Percentiles rank a stretch among this genome's conserved stretches.
Conservation (phyloP, 1,140 invertebrate species). For the Dendrolimus punctatus region DNA sequence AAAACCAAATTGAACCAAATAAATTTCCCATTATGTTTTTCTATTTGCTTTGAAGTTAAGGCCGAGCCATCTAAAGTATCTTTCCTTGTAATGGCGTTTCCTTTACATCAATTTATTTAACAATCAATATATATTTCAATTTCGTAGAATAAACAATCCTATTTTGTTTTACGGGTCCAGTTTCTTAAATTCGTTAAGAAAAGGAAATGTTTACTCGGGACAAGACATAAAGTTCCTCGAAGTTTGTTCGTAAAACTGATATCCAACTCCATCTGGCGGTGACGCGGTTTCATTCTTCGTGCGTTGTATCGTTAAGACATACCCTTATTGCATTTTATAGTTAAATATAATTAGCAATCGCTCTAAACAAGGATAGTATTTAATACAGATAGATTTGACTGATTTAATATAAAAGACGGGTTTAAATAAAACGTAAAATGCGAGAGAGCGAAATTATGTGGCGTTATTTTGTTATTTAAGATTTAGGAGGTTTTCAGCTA, state of each 20-base stretch:
- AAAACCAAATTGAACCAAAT: slow-evolving; percentile 64
- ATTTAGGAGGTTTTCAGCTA: too few relatives aligned
- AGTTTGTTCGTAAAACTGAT: slow-evolving; percentile 14
- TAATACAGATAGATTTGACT: too few relatives aligned
- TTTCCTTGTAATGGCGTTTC: slow-evolving; percentile 18
- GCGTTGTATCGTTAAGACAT: neutral
- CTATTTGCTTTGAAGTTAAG: slow-evolving; percentile 33
- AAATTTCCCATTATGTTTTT: slow-evolving; percentile 57
- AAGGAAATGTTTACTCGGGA: slow-evolving; percentile 9
- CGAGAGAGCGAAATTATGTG: too few relatives aligned
- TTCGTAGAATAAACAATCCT: slow-evolving; percentile 6
- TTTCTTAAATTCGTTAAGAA: slow-evolving; percentile 17
- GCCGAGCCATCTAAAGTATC: slow-evolving; percentile 16
- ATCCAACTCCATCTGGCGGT: slow-evolving; percentile 10
- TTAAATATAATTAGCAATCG: neutral
- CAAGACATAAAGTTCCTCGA: slow-evolving; percentile 9
- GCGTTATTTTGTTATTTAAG: too few relatives aligned
- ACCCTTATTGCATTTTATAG: neutral
- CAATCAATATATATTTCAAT: slow-evolving; percentile 10
- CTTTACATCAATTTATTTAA: slow-evolving; percentile 1
- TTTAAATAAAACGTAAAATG: too few relatives aligned
- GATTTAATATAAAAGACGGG: too few relatives aligned
- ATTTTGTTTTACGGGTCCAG: slow-evolving; percentile 8
- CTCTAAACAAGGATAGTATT: too few relatives aligned
- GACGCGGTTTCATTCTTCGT: neutral